Conservation (phyloP, 2,113 vertebrate species). For the Cebidichthys violaceus region DNA sequence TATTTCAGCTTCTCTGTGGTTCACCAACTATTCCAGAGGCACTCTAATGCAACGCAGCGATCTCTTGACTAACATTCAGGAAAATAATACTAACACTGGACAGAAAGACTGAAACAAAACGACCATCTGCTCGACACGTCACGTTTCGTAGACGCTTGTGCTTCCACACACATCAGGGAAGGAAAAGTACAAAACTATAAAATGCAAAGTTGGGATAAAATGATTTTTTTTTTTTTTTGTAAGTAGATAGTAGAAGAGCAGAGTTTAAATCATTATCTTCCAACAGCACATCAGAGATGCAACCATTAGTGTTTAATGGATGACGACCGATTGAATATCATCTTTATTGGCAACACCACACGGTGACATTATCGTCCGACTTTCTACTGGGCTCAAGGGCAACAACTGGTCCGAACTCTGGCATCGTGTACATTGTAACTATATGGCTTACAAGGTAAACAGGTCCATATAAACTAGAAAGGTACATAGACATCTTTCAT, state of each 20-base stretch:
- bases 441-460: slow-evolving; percentile 90
- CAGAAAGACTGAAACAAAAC: slow-evolving; percentile 54
- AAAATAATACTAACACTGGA: slow-evolving; percentile 58
- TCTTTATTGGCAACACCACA: slow-evolving; percentile 75
- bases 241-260: slow-evolving; percentile 30
- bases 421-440: slow-evolving; percentile 80
- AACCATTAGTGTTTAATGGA: slow-evolving; percentile 39
- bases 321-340: slow-evolving; percentile 48
- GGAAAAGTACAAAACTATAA: slow-evolving; percentile 63
- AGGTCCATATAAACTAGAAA: slow-evolving; percentile 87
- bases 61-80: slow-evolving; percentile 46
- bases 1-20: slow-evolving; percentile 59
- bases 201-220: slow-evolving; percentile 29
- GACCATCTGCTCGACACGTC: slow-evolving; percentile 44
- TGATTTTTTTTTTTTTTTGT: neutral
- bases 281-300: slow-evolving; percentile 33
- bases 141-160: slow-evolving; percentile 24
- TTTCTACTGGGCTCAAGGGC: slow-evolving; percentile 83
- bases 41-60: slow-evolving; percentile 76
- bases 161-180: slow-evolving; percentile 24
- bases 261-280: slow-evolving; percentile 38
- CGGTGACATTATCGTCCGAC: slow-evolving; percentile 42
- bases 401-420: slow-evolving; percentile 84
- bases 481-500: slow-evolving; percentile 83
- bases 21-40: slow-evolving; percentile 73